Evolutionary conservation across 2,797 vertebrate species (phyloP).

Genomic region (Chelidonichthys spinosus): DNA sequence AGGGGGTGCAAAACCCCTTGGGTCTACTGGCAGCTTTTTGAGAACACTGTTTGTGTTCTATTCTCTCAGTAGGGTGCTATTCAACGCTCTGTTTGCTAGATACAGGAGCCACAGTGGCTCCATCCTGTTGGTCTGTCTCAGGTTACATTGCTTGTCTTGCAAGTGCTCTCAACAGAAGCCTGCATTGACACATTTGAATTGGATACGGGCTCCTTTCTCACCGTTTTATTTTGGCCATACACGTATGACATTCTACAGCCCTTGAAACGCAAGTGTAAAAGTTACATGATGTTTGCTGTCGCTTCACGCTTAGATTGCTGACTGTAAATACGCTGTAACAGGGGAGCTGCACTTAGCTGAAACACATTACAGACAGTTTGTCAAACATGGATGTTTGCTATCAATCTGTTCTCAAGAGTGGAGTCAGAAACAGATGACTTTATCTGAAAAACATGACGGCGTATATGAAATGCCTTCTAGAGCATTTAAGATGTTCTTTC

Average conservation of each 20-base stretch:
- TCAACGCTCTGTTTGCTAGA: slow-evolving; percentile 73
- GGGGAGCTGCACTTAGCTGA: slow-evolving; percentile 20
- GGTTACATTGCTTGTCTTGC: slow-evolving; percentile 61
- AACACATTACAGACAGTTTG: slow-evolving; percentile 12
- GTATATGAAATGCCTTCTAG: too few species aligned
- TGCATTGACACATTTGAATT: slow-evolving; percentile 42
- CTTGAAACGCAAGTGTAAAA: slow-evolving; percentile 42
- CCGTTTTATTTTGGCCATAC: slow-evolving; percentile 41
- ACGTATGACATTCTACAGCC: slow-evolving; percentile 1
- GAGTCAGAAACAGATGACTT: not conserved
- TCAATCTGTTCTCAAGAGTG: not conserved
- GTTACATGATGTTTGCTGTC: slow-evolving; percentile 58
- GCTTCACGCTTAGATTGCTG: slow-evolving; percentile 33
- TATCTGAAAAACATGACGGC: not conserved
- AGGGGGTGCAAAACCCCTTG: slow-evolving; percentile 35
- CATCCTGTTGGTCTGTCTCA: slow-evolving; percentile 48
- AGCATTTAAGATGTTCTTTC: too few species aligned
- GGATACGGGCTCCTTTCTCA: slow-evolving; percentile 24
- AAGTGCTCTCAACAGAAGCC: slow-evolving; percentile 39
- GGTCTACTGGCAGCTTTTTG: slow-evolving; percentile 28
- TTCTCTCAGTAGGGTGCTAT: slow-evolving; percentile 58
- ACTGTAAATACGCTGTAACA: slow-evolving; percentile 47
- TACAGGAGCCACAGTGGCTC: slow-evolving; percentile 59
- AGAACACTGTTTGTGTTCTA: slow-evolving; percentile 60
- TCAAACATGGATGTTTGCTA: not conserved